phyloP scores from a whole-genome alignment of 23 tunicate genomes.

The Halocynthia roretzi region DNA sequence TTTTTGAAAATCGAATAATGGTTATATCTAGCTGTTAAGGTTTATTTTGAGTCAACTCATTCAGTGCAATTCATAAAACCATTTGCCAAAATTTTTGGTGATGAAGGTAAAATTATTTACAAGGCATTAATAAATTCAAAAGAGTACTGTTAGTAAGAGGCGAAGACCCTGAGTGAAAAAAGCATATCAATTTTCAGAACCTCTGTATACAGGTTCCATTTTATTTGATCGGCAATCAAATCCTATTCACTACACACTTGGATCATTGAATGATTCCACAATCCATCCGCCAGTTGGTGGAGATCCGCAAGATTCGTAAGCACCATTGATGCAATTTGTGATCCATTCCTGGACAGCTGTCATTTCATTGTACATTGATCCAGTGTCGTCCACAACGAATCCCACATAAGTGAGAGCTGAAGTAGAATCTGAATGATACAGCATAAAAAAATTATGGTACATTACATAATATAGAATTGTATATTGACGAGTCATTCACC shows the following conservation, averaged over 20 bases:
- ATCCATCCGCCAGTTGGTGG: constrained; percentile 12
- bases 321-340: constrained; percentile 6
- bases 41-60: too few species aligned
- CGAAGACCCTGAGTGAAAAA: too few species aligned
- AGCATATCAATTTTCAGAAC: too few species aligned
- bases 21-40: too few species aligned
- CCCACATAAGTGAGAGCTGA: constrained; percentile 16
- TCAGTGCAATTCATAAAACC: too few species aligned
- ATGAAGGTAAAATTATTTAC: too few species aligned
- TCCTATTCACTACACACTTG: background rate
- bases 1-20: too few species aligned
- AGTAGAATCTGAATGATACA: background rate
- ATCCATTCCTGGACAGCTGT: constrained; percentile 17
- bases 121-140: too few species aligned
- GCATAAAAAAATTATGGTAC: background rate
- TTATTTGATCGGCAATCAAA: too few species aligned
- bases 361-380: constrained; percentile 23
- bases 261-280: constrained; percentile 18
- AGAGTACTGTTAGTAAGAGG: too few species aligned
- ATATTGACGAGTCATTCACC: background rate
- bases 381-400: constrained; percentile 28
- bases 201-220: too few species aligned
- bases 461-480: background rate
- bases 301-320: constrained; percentile 5
- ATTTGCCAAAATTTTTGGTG: too few species aligned